phyloP scores from a whole-genome alignment of 2,888 invertebrate species.

The Harpalus rubripes region DNA sequence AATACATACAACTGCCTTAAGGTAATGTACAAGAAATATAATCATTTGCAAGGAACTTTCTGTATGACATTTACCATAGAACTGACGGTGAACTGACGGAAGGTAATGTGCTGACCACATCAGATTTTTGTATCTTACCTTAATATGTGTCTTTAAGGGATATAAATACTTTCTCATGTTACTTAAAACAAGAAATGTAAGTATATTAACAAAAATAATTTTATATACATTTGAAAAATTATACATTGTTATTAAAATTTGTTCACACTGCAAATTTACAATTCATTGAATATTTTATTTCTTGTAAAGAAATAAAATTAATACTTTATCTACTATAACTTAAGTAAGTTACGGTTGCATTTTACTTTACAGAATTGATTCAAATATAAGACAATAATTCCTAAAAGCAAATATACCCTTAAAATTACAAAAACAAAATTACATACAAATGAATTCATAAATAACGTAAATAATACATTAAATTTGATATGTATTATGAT shows the following conservation, averaged over 20 bases:
- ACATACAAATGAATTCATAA: constrained; percentile 52
- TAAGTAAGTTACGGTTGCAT: constrained; percentile 60
- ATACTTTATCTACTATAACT: constrained; percentile 46
- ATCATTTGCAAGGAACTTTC: too few relatives aligned
- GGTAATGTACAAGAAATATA: too few relatives aligned
- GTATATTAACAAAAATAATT: constrained; percentile 58
- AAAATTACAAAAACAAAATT: constrained; percentile 47
- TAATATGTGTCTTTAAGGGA: not conserved
- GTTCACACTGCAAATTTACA: constrained; percentile 40
- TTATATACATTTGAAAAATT: constrained; percentile 55
- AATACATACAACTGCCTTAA: too few relatives aligned
- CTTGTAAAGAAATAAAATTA: constrained; percentile 39
- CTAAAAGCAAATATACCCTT: constrained; percentile 47
- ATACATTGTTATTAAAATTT: constrained; percentile 29
- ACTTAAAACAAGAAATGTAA: constrained; percentile 35
- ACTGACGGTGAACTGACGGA: too few relatives aligned
- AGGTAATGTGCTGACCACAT: too few relatives aligned
- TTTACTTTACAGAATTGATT: constrained; percentile 27
- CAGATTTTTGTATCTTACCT: too few relatives aligned
- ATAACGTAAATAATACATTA: constrained; percentile 59
- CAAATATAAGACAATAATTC: constrained; percentile 38
- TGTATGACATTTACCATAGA: too few relatives aligned
- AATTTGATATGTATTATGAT: constrained; percentile 64
- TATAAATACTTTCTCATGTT: constrained; percentile 22
- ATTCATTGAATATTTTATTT: constrained; percentile 34